phyloP scores from a whole-genome alignment of 1,140 invertebrate genomes.

The Glossosoma conforme region DNA sequence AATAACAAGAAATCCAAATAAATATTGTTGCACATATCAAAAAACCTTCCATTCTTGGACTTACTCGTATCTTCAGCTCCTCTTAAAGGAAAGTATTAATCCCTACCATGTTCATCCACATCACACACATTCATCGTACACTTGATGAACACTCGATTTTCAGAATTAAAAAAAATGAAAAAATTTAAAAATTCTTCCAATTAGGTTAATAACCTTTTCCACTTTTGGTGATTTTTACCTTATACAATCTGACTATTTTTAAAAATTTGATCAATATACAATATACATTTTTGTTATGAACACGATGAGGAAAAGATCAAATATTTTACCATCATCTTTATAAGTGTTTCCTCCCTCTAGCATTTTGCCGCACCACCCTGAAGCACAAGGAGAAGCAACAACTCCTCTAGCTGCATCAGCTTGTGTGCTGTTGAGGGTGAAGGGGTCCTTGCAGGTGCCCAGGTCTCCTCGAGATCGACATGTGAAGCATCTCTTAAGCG shows the following conservation, averaged over 20 bases:
- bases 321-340: constrained; percentile 53
- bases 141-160: too few relatives aligned
- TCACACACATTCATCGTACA: too few relatives aligned
- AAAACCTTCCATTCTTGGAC: too few relatives aligned
- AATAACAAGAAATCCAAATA: too few relatives aligned
- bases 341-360: constrained; percentile 71
- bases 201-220: too few relatives aligned
- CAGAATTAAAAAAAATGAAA: too few relatives aligned
- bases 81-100: too few relatives aligned
- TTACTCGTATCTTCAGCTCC: too few relatives aligned
- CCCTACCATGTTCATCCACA: too few relatives aligned
- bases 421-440: constrained; percentile 70
- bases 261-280: not conserved
- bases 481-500: constrained; percentile 57
- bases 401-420: constrained; percentile 64
- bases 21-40: too few relatives aligned
- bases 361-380: constrained; percentile 90
- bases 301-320: not conserved
- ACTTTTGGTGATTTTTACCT: too few relatives aligned
- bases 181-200: not conserved
- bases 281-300: not conserved
- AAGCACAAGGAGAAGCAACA: constrained; percentile 75
- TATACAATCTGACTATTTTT: not conserved
- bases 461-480: constrained; percentile 83
- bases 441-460: constrained; percentile 85